Conservation (phyloP, 2,113 vertebrate species). For the Tragelaphus buxtoni region DNA sequence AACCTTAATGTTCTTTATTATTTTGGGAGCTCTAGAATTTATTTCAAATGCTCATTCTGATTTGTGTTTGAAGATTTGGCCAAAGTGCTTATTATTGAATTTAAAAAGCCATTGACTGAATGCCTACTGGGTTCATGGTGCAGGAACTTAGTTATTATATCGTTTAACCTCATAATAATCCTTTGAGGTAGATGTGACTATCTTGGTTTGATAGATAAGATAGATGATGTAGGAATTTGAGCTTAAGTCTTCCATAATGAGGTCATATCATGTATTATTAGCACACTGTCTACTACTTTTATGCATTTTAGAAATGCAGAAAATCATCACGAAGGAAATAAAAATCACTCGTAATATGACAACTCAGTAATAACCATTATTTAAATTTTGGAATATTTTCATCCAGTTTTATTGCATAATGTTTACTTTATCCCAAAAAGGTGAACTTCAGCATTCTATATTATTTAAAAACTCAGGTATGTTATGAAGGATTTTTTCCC, state of each 20-base stretch:
- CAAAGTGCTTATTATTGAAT: neutral
- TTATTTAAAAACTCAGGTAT: neutral
- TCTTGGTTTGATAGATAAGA: neutral
- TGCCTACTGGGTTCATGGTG: neutral
- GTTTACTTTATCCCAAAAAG: neutral
- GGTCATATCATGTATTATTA: neutral
- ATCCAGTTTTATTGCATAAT: neutral
- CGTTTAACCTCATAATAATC: neutral
- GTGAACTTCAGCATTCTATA: neutral
- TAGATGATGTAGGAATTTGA: conserved; percentile 23
- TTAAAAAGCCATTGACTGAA: neutral
- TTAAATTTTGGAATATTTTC: conserved; percentile 21
- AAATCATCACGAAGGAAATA: neutral
- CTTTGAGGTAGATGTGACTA: neutral
- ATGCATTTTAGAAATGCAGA: neutral
- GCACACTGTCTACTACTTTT: neutral
- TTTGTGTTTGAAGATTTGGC: neutral
- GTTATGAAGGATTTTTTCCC: neutral
- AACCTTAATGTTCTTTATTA: neutral
- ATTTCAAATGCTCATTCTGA: neutral
- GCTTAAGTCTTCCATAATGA: neutral
- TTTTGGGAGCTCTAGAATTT: neutral
- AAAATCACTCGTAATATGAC: neutral
- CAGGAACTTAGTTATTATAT: neutral
- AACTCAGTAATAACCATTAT: neutral